Evolutionary conservation across 2,888 invertebrate species (phyloP).

Genomic region (Lithophane leautieri): DNA sequence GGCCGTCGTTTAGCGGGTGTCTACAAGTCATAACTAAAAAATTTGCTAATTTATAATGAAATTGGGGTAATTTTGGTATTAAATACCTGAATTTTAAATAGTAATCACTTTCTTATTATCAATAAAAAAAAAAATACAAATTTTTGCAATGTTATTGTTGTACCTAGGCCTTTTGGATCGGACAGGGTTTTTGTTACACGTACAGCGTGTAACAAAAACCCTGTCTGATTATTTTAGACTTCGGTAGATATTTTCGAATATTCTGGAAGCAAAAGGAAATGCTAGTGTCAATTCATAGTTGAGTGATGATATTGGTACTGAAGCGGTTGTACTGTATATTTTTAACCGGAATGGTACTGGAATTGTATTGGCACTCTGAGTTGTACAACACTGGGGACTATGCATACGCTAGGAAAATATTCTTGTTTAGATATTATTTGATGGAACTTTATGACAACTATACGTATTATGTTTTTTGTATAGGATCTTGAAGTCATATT

Average conservation of each 20-base stretch:
- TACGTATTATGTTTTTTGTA: not conserved
- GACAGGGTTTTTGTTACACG: too few relatives aligned
- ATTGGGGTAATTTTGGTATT: too few relatives aligned
- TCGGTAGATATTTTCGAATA: not conserved
- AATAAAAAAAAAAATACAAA: too few relatives aligned
- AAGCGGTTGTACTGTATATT: not conserved
- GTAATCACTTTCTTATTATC: too few relatives aligned
- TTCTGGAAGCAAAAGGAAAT: slow-evolving; percentile 3
- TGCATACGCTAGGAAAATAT: not conserved
- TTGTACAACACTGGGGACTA: not conserved
- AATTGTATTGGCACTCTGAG: slow-evolving; percentile 13
- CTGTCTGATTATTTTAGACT: not conserved
- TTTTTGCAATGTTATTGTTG: too few relatives aligned
- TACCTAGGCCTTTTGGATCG: too few relatives aligned
- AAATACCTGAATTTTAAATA: too few relatives aligned
- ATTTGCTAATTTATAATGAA: too few relatives aligned
- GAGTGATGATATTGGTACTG: slow-evolving; percentile 24
- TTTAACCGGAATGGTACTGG: not conserved
- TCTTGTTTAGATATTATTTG: not conserved
- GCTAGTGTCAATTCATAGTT: slow-evolving; percentile 5
- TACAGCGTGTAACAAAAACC: too few relatives aligned
- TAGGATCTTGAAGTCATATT: not conserved
- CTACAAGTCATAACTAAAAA: too few relatives aligned
- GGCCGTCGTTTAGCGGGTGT: too few relatives aligned
- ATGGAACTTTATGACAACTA: not conserved